Percentiles rank a stretch among this genome's conserved stretches.
phyloP scores from a whole-genome alignment of 1,140 invertebrate genomes.

The Pectinophora gossypiella region DNA sequence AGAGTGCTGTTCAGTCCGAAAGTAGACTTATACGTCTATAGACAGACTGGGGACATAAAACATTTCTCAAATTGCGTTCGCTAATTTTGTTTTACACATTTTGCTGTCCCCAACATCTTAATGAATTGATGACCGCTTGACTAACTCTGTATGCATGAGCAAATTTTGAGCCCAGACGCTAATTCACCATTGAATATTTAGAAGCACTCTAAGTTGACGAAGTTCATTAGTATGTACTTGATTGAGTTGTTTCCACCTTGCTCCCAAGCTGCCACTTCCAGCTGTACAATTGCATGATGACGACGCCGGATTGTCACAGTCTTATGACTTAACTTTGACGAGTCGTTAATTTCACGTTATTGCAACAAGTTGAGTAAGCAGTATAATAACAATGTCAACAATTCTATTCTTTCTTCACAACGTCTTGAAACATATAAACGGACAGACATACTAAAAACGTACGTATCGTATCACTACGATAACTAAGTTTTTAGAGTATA shows the following conservation, averaged over 20 bases:
- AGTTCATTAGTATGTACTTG: constrained; percentile 61
- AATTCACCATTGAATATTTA: constrained; percentile 65
- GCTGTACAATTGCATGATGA: too few species aligned
- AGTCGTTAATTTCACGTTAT: too few species aligned
- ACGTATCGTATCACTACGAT: too few species aligned
- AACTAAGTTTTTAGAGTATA: too few species aligned
- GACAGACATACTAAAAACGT: too few species aligned
- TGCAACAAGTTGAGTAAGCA: too few species aligned
- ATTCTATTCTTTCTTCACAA: too few species aligned
- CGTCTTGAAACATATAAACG: too few species aligned
- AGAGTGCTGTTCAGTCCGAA: constrained; percentile 49
- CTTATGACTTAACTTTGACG: background rate
- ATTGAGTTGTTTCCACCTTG: constrained; percentile 35
- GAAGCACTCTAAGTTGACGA: constrained; percentile 56
- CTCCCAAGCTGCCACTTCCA: background rate
- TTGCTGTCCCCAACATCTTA: constrained; percentile 2
- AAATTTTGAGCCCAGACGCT: constrained; percentile 48
- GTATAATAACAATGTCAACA: too few species aligned
- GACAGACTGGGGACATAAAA: background rate
- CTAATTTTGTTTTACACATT: background rate
- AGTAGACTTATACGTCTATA: constrained; percentile 21
- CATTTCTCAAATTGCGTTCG: background rate
- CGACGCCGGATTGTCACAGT: too few species aligned
- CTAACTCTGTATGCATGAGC: constrained; percentile 37
- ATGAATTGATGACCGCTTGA: constrained; percentile 20